Evolutionary conservation across 2,797 vertebrate species (phyloP).

Genomic region (Pteronotus mesoamericanus): DNA sequence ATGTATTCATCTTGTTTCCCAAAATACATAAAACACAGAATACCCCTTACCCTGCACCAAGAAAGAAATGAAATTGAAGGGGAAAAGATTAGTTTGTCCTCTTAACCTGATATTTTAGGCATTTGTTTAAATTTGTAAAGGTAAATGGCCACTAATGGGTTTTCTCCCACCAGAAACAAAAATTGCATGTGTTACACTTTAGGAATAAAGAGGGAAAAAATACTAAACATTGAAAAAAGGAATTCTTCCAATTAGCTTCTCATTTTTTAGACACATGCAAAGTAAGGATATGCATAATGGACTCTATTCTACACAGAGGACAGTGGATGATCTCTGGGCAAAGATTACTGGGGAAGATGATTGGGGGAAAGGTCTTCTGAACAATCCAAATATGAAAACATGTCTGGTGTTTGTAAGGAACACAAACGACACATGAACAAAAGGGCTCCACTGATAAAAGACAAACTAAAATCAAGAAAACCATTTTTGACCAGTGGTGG

Average conservation of each 20-base stretch:
- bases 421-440: background rate
- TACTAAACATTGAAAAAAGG: background rate
- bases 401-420: background rate
- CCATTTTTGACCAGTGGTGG: background rate
- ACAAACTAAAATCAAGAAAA: background rate
- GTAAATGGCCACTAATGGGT: background rate
- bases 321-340: rapidly evolving
- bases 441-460: background rate
- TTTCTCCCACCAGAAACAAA: background rate
- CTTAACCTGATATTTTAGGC: background rate
- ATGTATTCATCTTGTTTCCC: background rate
- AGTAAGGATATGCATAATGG: rapidly evolving
- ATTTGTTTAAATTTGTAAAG: background rate
- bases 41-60: rapidly evolving
- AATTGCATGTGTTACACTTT: background rate
- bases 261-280: background rate
- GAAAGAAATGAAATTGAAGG: background rate
- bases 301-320: too few species aligned
- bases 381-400: background rate
- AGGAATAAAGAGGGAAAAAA: background rate
- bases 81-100: background rate
- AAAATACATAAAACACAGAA: background rate
- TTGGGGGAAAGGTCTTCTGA: background rate
- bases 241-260: background rate
- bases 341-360: background rate